A percentile compares a stretch with the other conserved stretches of the same genome.
phyloP scores from a whole-genome alignment of 2,888 invertebrate species.

The Barypeithes pellucidus region DNA sequence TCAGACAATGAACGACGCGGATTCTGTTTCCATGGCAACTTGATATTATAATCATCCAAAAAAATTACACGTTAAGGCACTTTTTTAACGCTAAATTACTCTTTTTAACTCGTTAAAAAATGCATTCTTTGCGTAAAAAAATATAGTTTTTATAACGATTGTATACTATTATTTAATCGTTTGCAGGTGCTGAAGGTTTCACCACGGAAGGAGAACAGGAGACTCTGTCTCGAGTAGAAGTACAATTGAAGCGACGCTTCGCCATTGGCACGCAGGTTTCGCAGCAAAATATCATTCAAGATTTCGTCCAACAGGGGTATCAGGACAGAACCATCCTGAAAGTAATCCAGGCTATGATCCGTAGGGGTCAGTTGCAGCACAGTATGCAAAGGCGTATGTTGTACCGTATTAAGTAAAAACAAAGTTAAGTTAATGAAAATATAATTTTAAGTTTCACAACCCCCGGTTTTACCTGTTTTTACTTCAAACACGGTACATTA shows the following conservation, averaged over 20 bases:
- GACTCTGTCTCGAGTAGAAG: conserved; percentile 90
- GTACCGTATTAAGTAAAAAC: conserved; percentile 85
- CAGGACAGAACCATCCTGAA: conserved; percentile 90
- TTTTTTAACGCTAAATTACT: too few species aligned
- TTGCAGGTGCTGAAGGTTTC: conserved; percentile 95
- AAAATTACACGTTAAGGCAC: too few species aligned
- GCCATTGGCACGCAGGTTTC: conserved; percentile 97
- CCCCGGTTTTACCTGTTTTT: background rate
- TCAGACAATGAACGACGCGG: too few species aligned
- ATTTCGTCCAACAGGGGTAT: conserved; percentile 88
- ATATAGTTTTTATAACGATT: too few species aligned
- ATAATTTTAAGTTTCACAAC: background rate
- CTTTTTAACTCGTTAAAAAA: too few species aligned
- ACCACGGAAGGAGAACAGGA: conserved; percentile 96
- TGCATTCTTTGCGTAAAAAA: too few species aligned
- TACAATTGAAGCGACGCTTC: conserved; percentile 93
- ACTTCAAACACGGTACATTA: too few species aligned
- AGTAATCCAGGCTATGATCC: conserved; percentile 95
- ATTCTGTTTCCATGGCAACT: too few species aligned
- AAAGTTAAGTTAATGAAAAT: background rate
- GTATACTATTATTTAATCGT: too few species aligned
- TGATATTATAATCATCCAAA: too few species aligned
- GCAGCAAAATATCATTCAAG: conserved; percentile 93
- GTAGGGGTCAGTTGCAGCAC: conserved; percentile 96
- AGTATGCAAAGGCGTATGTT: conserved; percentile 97